Evolutionary conservation across 2,113 vertebrate species (phyloP).

Genomic region (Gobius niger): DNA sequence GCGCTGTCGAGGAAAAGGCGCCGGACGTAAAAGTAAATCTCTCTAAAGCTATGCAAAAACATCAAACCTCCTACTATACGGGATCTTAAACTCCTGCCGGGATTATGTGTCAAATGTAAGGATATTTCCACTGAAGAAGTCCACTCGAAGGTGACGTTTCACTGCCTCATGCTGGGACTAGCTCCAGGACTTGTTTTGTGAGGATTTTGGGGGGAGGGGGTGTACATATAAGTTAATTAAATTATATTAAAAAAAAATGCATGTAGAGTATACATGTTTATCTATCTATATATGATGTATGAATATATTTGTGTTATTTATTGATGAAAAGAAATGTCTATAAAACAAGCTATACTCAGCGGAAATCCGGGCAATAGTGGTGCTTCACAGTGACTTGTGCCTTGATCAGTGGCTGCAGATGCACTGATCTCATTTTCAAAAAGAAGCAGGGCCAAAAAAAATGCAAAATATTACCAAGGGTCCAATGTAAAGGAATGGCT

Average conservation of each 20-base stretch:
- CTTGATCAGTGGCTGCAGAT: conserved; percentile 58
- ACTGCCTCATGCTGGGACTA: conserved; percentile 27
- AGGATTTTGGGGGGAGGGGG: conserved; percentile 22
- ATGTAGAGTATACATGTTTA: conserved; percentile 99
- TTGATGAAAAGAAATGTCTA: conserved; percentile 79
- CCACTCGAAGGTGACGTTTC: conserved; percentile 50
- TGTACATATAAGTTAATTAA: conserved; percentile 99
- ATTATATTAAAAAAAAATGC: conserved; percentile 99
- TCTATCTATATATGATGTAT: conserved; percentile 78
- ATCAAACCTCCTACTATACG: conserved; percentile 27
- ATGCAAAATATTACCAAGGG: background rate
- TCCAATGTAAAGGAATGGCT: background rate
- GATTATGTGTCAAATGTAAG: conserved; percentile 22
- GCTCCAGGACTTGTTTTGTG: conserved; percentile 28
- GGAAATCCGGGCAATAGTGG: conserved; percentile 77
- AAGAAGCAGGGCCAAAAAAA: conserved; percentile 1
- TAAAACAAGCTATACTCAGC: conserved; percentile 55
- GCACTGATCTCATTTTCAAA: background rate
- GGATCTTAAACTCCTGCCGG: conserved; percentile 45
- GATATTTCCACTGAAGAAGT: conserved; percentile 38
- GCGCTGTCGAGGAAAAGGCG: conserved; percentile 93
- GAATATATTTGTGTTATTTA: conserved; percentile 96
- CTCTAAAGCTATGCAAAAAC: background rate
- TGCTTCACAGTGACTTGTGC: conserved; percentile 68
- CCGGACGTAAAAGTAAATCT: conserved; percentile 78